Evolutionary conservation across 1,140 invertebrate species (phyloP), one percentile per base, ranked within the genome.

Genomic region (Habropoda laboriosa): DNA sequence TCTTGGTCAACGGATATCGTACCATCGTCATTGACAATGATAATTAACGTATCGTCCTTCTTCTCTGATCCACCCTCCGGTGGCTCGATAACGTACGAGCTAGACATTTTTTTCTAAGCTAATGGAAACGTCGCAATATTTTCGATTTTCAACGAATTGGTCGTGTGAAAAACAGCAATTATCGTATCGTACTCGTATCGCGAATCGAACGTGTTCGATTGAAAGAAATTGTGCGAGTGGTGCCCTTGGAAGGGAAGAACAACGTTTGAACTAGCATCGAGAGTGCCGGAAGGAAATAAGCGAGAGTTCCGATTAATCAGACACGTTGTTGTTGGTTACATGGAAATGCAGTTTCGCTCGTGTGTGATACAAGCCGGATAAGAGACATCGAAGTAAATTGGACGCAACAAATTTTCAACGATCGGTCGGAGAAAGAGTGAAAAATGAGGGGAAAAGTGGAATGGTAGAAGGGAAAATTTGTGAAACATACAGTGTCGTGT

Each of bases 21-120:
- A 85, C 95, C 95, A 93, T 96, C 95, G 91, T 96, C 95, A 87
- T 95, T 95, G 87, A 96, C 95, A 87, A 96, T 94, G 91, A 96
- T 95, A 82, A 96, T 95, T 85, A 96, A 89, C 53, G 92, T 94
- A 60, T 94, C 92, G 67, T 93, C 93, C 73, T 93, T 92, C 72
- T 92, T 92, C 7, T 71, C 64, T 16, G 86, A 82, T 51, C 57
- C 83, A 74, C 79, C 90, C 32, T 92, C 90, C 32, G 89, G 86
- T 71, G 91, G 89, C 74, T 93, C 91, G 0, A 92, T 79, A 76
- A 93, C 87, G 40, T 90, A 91, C 13, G 92, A 91, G 80, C 89
- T 93, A 53, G 92, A 93, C 92, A 93, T 93, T 64, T 85, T 92
- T 71, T 32, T 51, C 18, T 71, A 64, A 55, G 12, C 38, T 64